Percentiles rank a stretch among this genome's conserved stretches.
Conservation (phyloP, 2,113 vertebrate genomes). For the Oophaga pumilio region DNA sequence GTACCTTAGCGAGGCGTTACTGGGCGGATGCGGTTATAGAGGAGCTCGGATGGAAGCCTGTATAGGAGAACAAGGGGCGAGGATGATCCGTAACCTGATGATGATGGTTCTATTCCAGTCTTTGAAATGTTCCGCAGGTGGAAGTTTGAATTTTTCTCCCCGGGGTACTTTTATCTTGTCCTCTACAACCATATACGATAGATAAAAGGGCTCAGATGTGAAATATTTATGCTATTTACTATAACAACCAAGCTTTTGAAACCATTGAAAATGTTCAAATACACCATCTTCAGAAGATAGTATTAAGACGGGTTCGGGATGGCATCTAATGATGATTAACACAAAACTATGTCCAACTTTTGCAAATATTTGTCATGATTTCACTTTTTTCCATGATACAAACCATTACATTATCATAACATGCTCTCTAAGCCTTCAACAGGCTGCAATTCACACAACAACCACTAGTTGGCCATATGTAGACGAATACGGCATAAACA, state of each 20-base stretch:
- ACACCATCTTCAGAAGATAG: too few species aligned
- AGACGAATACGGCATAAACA: too few species aligned
- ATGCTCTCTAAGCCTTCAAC: too few species aligned
- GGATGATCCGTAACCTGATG: neutral
- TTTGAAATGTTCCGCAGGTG: neutral
- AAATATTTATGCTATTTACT: neutral
- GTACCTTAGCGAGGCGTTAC: neutral
- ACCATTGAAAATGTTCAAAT: neutral
- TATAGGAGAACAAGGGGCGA: neutral
- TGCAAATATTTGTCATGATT: too few species aligned
- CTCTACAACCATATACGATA: neutral
- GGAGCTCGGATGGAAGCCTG: neutral
- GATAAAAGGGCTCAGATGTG: neutral
- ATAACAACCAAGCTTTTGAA: neutral
- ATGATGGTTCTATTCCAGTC: neutral
- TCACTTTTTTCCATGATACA: too few species aligned
- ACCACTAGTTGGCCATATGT: too few species aligned
- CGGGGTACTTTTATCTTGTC: neutral
- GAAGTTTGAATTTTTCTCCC: neutral
- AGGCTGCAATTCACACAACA: too few species aligned
- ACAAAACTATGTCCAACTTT: too few species aligned
- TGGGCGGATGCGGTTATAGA: neutral
- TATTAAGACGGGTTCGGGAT: too few species aligned
- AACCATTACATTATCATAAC: too few species aligned
- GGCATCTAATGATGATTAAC: too few species aligned